Conservation (phyloP, 1,140 invertebrate species). For the Trinorchestia longiramus region DNA sequence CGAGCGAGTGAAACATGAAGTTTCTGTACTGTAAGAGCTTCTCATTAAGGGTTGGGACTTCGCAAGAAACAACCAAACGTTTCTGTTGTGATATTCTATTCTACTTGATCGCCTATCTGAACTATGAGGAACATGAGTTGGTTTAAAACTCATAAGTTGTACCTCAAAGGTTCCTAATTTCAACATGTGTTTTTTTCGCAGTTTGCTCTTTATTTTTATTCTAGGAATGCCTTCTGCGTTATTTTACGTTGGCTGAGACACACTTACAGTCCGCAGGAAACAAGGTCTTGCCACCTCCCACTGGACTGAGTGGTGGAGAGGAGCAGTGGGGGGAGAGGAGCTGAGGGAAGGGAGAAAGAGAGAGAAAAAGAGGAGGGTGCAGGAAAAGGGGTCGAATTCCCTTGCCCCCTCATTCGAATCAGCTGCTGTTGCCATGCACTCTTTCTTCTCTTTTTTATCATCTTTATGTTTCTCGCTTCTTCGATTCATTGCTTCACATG, state of each 20-base stretch:
- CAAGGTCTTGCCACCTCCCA: background rate
- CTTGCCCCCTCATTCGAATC: background rate
- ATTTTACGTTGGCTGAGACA: background rate
- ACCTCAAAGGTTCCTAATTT: no score
- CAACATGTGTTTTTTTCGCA: no score
- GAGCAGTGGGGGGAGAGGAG: background rate
- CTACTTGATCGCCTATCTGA: no score
- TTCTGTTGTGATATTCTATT: no score
- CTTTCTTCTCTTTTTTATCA: background rate
- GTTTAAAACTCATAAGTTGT: no score
- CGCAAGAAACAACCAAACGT: no score
- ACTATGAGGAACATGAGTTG: no score
- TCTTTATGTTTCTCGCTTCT: background rate
- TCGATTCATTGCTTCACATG: background rate
- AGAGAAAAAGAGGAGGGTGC: background rate
- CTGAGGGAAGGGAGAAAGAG: no score
- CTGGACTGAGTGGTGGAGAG: background rate
- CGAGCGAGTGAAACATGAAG: no score
- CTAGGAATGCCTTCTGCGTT: background rate
- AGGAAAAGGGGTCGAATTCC: background rate
- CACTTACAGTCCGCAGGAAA: background rate
- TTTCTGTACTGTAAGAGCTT: no score
- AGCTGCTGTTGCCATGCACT: constrained; percentile 5
- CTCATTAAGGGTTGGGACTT: no score
- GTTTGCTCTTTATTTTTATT: no score